These are phyloP conservation scores for Notarius quadriscutis DNA, from an alignment of 2,113 vertebrate species.

Conservation along the genomic window DNA sequence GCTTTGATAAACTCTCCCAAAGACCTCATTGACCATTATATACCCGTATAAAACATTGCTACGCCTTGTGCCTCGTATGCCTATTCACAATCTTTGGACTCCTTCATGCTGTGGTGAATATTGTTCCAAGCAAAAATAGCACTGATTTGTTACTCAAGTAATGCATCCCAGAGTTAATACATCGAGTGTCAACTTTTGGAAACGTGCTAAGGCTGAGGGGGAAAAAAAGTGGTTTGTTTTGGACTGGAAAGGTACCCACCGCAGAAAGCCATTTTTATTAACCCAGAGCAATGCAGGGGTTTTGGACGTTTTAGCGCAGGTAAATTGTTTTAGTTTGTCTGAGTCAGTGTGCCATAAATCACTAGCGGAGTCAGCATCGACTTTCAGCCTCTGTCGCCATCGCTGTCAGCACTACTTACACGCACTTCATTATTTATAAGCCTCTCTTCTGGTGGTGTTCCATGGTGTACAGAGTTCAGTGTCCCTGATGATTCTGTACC, in stretches of 20 bases:
- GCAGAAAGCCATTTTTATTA: constrained; percentile 11
- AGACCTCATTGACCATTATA: neutral
- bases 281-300: constrained; percentile 9
- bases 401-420: constrained; percentile 46
- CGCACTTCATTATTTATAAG: constrained; percentile 63
- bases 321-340: constrained; percentile 54
- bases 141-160: constrained; percentile 1
- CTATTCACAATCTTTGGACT: neutral
- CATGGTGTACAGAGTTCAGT: constrained; percentile 23
- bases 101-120: neutral
- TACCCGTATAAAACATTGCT: neutral
- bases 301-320: constrained; percentile 7
- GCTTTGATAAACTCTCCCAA: constrained; percentile 6
- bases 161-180: constrained; percentile 27
- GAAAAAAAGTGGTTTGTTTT: neutral
- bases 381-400: constrained; percentile 52
- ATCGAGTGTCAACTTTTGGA: constrained; percentile 3
- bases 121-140: constrained; percentile 20
- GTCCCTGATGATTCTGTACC: constrained; percentile 36
- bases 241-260: constrained; percentile 18
- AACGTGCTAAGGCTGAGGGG: neutral
- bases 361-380: constrained; percentile 43
- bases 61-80: neutral
- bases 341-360: constrained; percentile 58
- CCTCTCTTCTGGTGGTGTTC: constrained; percentile 31